Conservation (phyloP, 2,888 invertebrate species). For the Autographa gamma region DNA sequence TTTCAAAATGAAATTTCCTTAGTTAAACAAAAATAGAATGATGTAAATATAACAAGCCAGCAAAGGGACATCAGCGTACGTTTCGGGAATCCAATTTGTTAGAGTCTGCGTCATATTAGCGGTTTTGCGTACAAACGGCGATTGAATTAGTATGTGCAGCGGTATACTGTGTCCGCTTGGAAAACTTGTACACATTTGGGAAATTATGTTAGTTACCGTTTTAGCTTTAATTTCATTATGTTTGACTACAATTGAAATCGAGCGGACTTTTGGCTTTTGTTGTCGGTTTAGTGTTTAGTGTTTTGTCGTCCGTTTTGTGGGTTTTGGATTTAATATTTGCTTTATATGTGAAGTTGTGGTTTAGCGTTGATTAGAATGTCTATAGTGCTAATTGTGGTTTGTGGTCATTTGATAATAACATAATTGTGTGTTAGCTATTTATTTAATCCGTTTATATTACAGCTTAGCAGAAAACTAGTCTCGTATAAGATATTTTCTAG, state of each 20-base stretch:
- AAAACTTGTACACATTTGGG: constrained; percentile 31
- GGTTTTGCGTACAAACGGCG: constrained; percentile 44
- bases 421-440: neutral
- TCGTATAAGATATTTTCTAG: no score
- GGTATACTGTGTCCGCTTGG: constrained; percentile 29
- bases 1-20: neutral
- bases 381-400: constrained; percentile 1
- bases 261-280: neutral
- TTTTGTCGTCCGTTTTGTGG: neutral
- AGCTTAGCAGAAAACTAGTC: no score
- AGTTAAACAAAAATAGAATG: constrained; percentile 23
- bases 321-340: neutral
- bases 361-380: neutral
- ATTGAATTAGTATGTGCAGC: constrained; percentile 51
- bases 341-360: neutral
- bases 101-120: constrained; percentile 54
- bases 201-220: constrained; percentile 29
- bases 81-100: constrained; percentile 55
- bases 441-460: neutral
- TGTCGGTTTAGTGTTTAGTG: neutral
- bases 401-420: neutral
- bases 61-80: constrained; percentile 47
- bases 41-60: constrained; percentile 31
- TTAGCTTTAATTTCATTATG: constrained; percentile 11
- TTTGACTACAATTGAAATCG: neutral